phyloP scores from a whole-genome alignment of 2,113 vertebrate genomes.

The Tympanuchus pallidicinctus region DNA sequence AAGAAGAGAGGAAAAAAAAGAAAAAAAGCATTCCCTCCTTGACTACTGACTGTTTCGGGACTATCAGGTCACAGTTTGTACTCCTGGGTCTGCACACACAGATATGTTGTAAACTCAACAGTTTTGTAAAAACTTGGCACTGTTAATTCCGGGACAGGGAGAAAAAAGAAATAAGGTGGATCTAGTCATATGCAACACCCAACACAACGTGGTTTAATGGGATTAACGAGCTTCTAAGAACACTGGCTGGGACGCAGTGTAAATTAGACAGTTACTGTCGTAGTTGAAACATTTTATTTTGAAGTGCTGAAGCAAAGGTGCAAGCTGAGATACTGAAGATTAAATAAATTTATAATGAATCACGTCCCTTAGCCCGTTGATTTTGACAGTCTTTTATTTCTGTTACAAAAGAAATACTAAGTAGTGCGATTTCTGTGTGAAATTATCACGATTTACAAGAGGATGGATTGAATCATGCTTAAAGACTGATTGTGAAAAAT shows the following conservation, averaged over 20 bases:
- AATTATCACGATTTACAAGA: constrained; percentile 10
- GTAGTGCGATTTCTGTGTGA: constrained; percentile 41
- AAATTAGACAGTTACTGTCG: constrained; percentile 71
- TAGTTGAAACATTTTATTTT: constrained; percentile 71
- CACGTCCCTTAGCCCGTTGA: constrained; percentile 66
- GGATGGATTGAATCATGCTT: constrained; percentile 34
- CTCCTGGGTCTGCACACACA: constrained; percentile 60
- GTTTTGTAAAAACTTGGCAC: constrained; percentile 75
- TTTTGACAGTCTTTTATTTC: constrained; percentile 72
- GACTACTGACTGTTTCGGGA: constrained; percentile 74
- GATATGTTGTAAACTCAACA: constrained; percentile 69
- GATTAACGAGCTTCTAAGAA: constrained; percentile 67
- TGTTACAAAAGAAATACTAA: constrained; percentile 10
- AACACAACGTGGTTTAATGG: constrained; percentile 69
- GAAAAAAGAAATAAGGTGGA: constrained; percentile 43
- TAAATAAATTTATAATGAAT: constrained; percentile 78
- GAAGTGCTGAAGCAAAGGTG: constrained; percentile 77
- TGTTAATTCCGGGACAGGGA: constrained; percentile 70
- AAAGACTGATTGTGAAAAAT: constrained; percentile 34
- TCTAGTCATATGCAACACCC: constrained; percentile 67
- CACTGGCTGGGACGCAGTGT: constrained; percentile 65
- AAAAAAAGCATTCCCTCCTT: constrained; percentile 30
- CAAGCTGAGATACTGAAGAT: constrained; percentile 75
- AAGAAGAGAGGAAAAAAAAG: not conserved
- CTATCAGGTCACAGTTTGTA: constrained; percentile 78